Percentiles rank a stretch among this genome's conserved stretches.
Conservation (phyloP, 1,140 invertebrate species). For the Limonius californicus region DNA sequence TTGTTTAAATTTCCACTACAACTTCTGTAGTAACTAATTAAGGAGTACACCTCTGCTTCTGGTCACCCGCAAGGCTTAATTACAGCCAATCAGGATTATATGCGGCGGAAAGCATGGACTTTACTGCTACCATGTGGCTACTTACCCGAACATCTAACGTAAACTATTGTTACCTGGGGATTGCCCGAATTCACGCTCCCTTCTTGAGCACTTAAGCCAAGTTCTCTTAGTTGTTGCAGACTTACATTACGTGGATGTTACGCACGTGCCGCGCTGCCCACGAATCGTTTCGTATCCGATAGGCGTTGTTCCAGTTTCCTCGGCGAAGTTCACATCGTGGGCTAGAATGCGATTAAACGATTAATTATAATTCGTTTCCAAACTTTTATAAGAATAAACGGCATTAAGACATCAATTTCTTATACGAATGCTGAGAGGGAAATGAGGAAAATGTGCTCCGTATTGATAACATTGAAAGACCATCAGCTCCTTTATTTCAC, state of each 20-base stretch:
- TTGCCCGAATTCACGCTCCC: neutral
- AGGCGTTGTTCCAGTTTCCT: no score
- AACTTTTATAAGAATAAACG: neutral
- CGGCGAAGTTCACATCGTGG: no score
- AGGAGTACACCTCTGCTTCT: neutral
- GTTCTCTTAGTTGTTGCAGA: neutral
- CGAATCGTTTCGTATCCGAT: no score
- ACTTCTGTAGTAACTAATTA: neutral
- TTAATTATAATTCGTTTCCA: neutral
- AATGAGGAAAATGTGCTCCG: neutral
- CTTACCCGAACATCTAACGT: neutral
- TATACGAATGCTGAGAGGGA: neutral
- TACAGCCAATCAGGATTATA: slow-evolving; percentile 8
- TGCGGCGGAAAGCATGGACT: slow-evolving; percentile 4
- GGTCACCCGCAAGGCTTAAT: slow-evolving; percentile 10
- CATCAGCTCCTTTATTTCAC: slow-evolving; percentile 9
- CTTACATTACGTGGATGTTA: no score
- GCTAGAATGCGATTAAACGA: neutral
- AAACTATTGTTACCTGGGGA: slow-evolving; percentile 7
- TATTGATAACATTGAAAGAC: slow-evolving; percentile 5
- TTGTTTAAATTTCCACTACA: neutral
- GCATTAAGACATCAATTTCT: neutral
- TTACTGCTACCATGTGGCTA: slow-evolving; percentile 5
- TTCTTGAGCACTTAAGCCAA: neutral
- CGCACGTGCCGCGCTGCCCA: no score